Evolutionary conservation across 2,797 vertebrate species (phyloP).

Genomic region (Alauda arvensis): DNA sequence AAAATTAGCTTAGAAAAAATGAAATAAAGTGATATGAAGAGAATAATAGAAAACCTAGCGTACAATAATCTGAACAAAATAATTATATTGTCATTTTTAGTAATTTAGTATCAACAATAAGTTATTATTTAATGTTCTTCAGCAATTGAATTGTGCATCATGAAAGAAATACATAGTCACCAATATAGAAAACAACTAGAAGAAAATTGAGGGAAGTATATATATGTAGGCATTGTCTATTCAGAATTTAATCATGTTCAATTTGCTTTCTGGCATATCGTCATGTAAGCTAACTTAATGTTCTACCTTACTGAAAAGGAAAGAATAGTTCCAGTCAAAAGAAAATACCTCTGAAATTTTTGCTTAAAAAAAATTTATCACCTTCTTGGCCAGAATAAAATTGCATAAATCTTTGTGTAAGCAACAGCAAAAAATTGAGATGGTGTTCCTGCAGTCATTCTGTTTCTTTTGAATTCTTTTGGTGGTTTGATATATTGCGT

Average conservation of each 20-base stretch:
- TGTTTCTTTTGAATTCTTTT: neutral
- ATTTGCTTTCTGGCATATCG: neutral
- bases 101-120: neutral
- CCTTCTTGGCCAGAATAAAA: neutral
- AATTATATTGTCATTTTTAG: neutral
- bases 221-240: neutral
- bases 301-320: neutral
- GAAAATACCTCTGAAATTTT: neutral
- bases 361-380: neutral
- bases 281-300: fast-evolving
- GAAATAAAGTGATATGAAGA: neutral
- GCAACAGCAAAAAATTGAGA: neutral
- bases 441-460: neutral
- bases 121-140: constrained; percentile 1
- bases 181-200: neutral
- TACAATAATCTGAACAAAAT: neutral
- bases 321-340: neutral
- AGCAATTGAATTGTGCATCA: neutral
- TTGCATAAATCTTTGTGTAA: neutral
- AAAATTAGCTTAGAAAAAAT: neutral
- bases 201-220: neutral
- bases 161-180: neutral
- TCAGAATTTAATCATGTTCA: neutral
- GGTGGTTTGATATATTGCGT: neutral
- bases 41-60: neutral